phyloP scores from a whole-genome alignment of 37 sponge, comb jelly and placozoan species.

The Aplysina aerophoba region DNA sequence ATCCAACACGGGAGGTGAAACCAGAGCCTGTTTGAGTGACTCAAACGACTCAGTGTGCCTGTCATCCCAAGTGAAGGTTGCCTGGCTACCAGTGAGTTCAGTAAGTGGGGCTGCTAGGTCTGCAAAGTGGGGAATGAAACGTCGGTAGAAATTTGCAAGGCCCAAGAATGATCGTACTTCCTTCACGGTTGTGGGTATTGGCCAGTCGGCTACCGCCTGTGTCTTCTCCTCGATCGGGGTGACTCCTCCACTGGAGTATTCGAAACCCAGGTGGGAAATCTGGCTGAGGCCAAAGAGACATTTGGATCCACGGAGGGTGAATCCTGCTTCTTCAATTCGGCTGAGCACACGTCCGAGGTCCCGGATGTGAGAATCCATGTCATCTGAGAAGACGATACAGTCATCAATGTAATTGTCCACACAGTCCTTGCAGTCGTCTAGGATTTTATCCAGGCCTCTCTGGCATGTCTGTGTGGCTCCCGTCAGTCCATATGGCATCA shows the following conservation, averaged over 20 bases:
- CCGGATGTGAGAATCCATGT: background rate
- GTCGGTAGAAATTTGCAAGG: conserved; percentile 6
- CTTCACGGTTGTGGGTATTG: conserved; percentile 3
- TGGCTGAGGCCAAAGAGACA: background rate
- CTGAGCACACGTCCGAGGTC: conserved; percentile 5
- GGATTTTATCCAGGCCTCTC: conserved; percentile 13
- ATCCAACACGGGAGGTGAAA: background rate
- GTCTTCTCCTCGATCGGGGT: background rate
- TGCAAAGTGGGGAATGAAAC: conserved; percentile 27
- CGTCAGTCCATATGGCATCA: conserved; percentile 31
- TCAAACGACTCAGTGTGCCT: background rate
- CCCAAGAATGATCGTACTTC: background rate
- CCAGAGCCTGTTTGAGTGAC: background rate
- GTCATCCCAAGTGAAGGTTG: background rate
- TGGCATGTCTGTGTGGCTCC: conserved; percentile 33
- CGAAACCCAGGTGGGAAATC: conserved; percentile 4
- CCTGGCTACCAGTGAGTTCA: conserved; percentile 3
- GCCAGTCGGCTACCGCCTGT: background rate
- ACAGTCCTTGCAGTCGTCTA: conserved; percentile 26
- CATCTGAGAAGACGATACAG: conserved; percentile 15
- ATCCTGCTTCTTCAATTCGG: background rate
- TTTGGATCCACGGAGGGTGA: conserved; percentile 31
- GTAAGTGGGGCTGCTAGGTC: conserved; percentile 25
- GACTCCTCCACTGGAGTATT: conserved; percentile 1
- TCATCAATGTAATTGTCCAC: background rate